Evolutionary conservation across 2,797 vertebrate genomes (phyloP), one percentile per base, ranked within the genome.

Genomic region (Psittacula echo): DNA sequence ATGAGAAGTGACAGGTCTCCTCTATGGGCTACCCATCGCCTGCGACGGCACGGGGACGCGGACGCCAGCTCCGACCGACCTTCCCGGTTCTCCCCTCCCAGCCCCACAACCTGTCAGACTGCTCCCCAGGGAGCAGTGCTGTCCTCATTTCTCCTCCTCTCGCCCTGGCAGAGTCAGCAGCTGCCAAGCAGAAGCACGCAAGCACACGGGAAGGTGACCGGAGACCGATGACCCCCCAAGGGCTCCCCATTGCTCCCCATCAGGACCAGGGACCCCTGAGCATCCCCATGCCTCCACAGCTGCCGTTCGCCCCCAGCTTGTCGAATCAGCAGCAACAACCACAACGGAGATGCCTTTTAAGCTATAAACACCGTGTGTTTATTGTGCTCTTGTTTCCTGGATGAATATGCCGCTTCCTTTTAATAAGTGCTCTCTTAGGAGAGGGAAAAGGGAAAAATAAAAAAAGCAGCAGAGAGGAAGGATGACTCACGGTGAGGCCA

Each of bases 341-440:
- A 4, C 29, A 13, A 37, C 5, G 9, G 80, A 91, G 64, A 68
- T 1, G 64, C 34, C 60, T 91, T 64, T 73, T 32, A 39, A 85
- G 87, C 48, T 29, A 41, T 18, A 60, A 94, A 85, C 4, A 12
- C 41, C 27, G 3, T 15, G 32, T 8, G 3, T 29, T 85, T 89
- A 77, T 80, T 83, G 73, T 83, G 92, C 79, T 94, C 85, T 56
- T 9, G 90, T 75, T 96, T 96, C 95, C 92, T 95, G 93, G 82
- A 91, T 78, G 89, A 88, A 66, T 32, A 20, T 7, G 62, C 76
- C 3, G 76, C 84, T 95, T 95, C 95, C 89, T 90, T 92, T 85
- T 68, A 60, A 32, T 67, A 89, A 94, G 75, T 41, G 64, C 67
- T 86, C 86, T 92, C 94, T 66, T 42, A 76, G 82, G 80, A 93